A percentile compares a stretch with the other conserved stretches of the same genome.
Evolutionary conservation across 2,113 vertebrate species (phyloP).

Genomic region (Gasterosteus nipponicus): DNA sequence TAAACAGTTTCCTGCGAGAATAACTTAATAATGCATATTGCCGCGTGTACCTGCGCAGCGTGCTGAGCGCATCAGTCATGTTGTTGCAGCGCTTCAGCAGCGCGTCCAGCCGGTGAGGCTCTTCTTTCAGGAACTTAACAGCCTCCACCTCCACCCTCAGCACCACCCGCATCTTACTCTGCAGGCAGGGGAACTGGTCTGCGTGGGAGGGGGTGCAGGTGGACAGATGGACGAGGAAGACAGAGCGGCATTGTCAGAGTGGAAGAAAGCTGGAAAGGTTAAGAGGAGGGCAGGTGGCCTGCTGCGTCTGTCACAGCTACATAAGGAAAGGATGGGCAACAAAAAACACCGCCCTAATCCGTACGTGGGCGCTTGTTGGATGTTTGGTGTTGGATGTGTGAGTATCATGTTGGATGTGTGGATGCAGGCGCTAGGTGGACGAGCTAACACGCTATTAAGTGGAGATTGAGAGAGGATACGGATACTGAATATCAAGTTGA

Average conservation of each 20-base stretch:
- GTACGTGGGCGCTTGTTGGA: neutral
- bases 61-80: conserved; percentile 87
- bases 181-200: conserved; percentile 97
- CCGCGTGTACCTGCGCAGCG: conserved; percentile 76
- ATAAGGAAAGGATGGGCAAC: neutral
- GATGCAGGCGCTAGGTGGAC: too few species aligned
- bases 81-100: conserved; percentile 93
- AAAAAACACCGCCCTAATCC: neutral
- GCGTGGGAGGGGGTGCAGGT: conserved; percentile 6
- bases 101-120: conserved; percentile 92
- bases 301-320: conserved; percentile 15
- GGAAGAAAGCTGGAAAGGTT: conserved; percentile 3
- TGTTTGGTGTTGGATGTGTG: neutral
- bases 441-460: too few species aligned
- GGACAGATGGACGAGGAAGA: neutral
- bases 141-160: conserved; percentile 97
- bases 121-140: conserved; percentile 97
- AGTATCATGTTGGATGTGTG: neutral
- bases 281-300: neutral
- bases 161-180: conserved; percentile 98
- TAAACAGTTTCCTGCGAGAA: too few species aligned
- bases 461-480: neutral
- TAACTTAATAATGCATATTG: too few species aligned
- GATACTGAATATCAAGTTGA: conserved; percentile 42
- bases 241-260: neutral